These are phyloP conservation scores for Drosophila flavopinicola DNA, from an alignment of 2,888 invertebrate genomes.

Conservation along the genomic window DNA sequence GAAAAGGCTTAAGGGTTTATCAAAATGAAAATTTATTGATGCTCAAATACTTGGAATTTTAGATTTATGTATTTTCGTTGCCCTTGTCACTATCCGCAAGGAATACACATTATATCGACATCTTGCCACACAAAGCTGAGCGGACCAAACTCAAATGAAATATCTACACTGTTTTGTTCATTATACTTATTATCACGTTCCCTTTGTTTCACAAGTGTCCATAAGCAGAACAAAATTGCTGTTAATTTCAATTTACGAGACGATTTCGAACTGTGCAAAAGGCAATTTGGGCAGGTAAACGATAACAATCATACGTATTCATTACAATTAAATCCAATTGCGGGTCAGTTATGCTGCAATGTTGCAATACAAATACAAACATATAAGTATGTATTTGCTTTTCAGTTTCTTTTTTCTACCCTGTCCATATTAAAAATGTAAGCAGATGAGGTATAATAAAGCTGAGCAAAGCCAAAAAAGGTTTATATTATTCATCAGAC, in stretches of 20 bases:
- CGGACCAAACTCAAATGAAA: constrained; percentile 10
- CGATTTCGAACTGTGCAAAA: constrained; percentile 15
- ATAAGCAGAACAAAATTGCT: constrained; percentile 31
- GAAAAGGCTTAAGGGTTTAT: constrained; percentile 77
- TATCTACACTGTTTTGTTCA: constrained; percentile 2
- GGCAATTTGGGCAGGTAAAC: constrained; percentile 19
- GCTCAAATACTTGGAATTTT: constrained; percentile 70
- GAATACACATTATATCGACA: constrained; percentile 35
- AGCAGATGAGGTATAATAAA: background rate
- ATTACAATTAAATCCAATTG: constrained; percentile 33
- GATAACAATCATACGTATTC: constrained; percentile 25
- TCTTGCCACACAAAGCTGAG: constrained; percentile 8
- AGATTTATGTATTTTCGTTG: constrained; percentile 66
- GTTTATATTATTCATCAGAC: no score
- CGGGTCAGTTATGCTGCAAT: constrained; percentile 13
- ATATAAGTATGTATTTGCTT: background rate
- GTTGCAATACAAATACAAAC: constrained; percentile 5
- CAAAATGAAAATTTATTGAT: constrained; percentile 76
- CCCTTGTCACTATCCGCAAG: background rate
- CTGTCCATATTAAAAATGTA: background rate
- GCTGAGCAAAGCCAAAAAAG: no score
- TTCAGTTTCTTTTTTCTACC: background rate
- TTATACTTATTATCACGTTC: constrained; percentile 31
- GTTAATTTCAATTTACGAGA: constrained; percentile 45
- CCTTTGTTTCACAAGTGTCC: background rate